Base-by-base conservation (phyloP, 2,797 vertebrate species). In the Syngnathus rostellatus region DNA sequence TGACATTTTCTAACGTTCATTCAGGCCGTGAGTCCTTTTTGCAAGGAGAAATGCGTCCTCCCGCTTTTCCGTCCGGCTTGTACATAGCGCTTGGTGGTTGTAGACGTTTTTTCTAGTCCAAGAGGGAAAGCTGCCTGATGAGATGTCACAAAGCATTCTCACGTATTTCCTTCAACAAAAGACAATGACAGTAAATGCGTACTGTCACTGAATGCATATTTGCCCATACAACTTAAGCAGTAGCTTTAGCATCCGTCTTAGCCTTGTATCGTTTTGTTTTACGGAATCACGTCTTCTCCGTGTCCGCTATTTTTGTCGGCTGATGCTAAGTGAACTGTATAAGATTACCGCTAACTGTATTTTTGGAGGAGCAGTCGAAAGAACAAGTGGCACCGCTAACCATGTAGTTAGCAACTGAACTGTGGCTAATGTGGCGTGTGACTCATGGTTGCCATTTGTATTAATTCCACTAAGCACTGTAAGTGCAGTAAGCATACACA, bases 101-200 rank as follows among this genome's bases (percentile, higher is more conserved):
- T 43, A 41, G 55, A 17, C 12, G 59, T 25, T 45, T 84, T 83
- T 83, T 76, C 72, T 80, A 73, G 67, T 76, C 70, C 8, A 83
- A 83, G 81, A 78, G 76, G 83, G 74, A 79, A 71, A 55, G 48
- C 72, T 73, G 71, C 77, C 73, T 84, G 70, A 61, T 79, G 75
- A 81, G 77, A 83, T 76, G 76, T 74, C 74, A 85, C 86, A 86
- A 89, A 88, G 82, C 83, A 78, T 82, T 71, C 64, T 70, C 71
- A 69, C 72, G 59, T 46, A 46, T 62, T 59, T 64, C 71, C 68
- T 53, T 64, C 45, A n/a, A 50, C 60, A 50, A 25, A 39, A 61
- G 60, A 6, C 5, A 31, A 57, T 37, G 55, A 57, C 31, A 58
- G 31, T 37, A 38, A 58, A 58, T 16, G 16, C 38, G 55, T 6